phyloP scores from a whole-genome alignment of 2,797 vertebrate genomes.

The Xyrichtys novacula region DNA sequence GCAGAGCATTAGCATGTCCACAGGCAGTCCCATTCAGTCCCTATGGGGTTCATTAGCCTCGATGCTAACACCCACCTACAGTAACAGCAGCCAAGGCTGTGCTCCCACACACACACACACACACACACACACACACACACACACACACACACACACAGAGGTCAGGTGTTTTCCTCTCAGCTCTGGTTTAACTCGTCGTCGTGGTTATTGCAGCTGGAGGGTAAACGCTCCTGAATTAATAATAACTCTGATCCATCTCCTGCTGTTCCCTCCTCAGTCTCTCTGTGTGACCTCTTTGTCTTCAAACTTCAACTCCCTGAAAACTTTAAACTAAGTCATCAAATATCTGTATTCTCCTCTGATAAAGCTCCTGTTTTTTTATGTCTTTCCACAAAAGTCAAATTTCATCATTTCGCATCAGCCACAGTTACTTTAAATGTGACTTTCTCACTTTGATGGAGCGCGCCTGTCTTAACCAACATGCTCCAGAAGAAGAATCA shows the following conservation, averaged over 20 bases:
- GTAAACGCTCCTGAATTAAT: slow-evolving; percentile 40
- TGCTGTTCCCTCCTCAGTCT: slow-evolving; percentile 21
- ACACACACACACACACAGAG: slow-evolving; percentile 23
- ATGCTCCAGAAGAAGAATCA: no score
- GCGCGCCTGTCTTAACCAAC: no score
- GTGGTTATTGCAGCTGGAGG: slow-evolving; percentile 26
- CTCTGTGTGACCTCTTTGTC: slow-evolving; percentile 17
- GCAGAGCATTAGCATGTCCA: slow-evolving; percentile 60
- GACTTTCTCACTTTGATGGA: no score
- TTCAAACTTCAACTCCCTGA: neutral
- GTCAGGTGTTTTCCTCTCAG: slow-evolving; percentile 42
- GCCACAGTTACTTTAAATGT: no score
- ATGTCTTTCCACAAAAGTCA: neutral
- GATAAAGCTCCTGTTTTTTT: no score
- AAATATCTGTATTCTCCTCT: neutral
- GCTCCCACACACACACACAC: slow-evolving; percentile 24
- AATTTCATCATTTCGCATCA: no score
- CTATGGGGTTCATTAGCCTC: slow-evolving; percentile 73
- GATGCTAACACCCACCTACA: slow-evolving; percentile 64
- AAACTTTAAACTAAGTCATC: neutral
- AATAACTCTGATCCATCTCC: slow-evolving; percentile 16
- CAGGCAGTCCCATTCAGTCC: slow-evolving; percentile 62
- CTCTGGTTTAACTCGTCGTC: slow-evolving; percentile 2
- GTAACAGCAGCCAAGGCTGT: slow-evolving; percentile 37
- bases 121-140: slow-evolving; percentile 23